Evolutionary conservation across 2,113 vertebrate species (phyloP), one percentile per base, ranked within the genome.

Genomic region (Lipotes vexillifer): DNA sequence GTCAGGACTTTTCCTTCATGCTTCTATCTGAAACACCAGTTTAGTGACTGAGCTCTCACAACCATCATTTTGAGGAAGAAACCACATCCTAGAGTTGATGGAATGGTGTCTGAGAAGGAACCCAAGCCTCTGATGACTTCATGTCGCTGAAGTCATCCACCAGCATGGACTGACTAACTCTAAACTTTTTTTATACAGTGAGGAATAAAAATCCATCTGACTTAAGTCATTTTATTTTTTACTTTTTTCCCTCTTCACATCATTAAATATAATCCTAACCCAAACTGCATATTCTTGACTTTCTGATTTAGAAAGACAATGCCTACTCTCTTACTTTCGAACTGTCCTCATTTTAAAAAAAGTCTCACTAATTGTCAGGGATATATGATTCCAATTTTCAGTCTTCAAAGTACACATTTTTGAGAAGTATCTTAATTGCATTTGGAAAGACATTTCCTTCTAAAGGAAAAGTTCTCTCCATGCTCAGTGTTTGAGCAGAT

Each of bases 281-380:
- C 29, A 96, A 89, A 80, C 57, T 52, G 23, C 36, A 14, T 96
- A 83, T 87, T 93, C 63, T 75, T 91, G 78, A 46, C n/a, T 72
- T 94, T 89, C 72, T 68, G 83, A 74, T 91, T 97, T 86, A 93
- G 85, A 91, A 94, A 96, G 71, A 81, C 89, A 96, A 95, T 88
- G 69, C 46, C 85, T 82, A 77, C 65, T 90, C 33, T 57, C 61
- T 90, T 91, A n/a, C 55, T 97, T 98, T 93, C 71, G 91, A 96
- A 93, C 77, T 88, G 23, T 69, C 49, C 46, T 93, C 81, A 49
- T 95, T 93, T 72, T 3, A 20, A 11, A 77, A 92, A 84, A 88
- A 55, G 6, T 52, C 68, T 96, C 55, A 86, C 36, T 93, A 81
- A 96, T 96, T 97, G 63, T 97, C 77, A 81, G 87, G 81, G 55